Percentiles rank a stretch among this genome's conserved stretches.
These are phyloP conservation scores for Myxocyprinus asiaticus DNA, from an alignment of 2,113 vertebrate genomes.

Conservation along the genomic window DNA sequence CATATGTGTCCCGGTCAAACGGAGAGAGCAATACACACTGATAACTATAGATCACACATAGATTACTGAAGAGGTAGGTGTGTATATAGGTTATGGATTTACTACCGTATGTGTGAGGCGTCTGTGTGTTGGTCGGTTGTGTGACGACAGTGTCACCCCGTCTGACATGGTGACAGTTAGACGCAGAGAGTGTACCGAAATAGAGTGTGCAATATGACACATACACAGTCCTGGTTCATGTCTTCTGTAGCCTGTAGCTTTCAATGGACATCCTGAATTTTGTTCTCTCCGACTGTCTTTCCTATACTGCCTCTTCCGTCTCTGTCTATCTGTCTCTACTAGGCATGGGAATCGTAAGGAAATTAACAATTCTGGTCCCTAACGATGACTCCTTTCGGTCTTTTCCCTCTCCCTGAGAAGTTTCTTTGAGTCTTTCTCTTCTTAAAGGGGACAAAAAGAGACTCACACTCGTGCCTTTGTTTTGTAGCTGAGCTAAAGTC, in stretches of 20 bases:
- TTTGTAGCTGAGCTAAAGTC: conserved; percentile 20
- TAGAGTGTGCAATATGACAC: conserved; percentile 61
- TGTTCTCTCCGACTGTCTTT: background rate
- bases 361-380: too few species aligned
- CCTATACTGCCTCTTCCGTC: background rate
- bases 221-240: conserved; percentile 19
- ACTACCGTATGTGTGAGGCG: conserved; percentile 28
- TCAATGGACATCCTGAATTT: conserved; percentile 7
- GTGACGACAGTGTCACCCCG: conserved; percentile 35
- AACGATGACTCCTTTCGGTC: too few species aligned
- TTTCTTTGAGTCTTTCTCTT: too few species aligned
- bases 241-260: conserved; percentile 13
- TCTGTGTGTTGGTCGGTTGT: conserved; percentile 25
- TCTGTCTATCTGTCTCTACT: background rate
- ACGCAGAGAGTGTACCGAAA: conserved; percentile 58
- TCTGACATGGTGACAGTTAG: conserved; percentile 50
- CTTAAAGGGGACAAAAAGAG: too few species aligned
- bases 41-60: background rate
- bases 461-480: conserved; percentile 15
- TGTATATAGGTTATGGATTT: conserved; percentile 14
- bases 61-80: background rate
- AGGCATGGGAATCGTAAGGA: too few species aligned
- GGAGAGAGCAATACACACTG: conserved; percentile 49
- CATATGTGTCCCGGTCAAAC: background rate
- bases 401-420: too few species aligned